These are phyloP conservation scores for Zapornia atra DNA, from an alignment of 2,113 vertebrate species.

Conservation along the genomic window DNA sequence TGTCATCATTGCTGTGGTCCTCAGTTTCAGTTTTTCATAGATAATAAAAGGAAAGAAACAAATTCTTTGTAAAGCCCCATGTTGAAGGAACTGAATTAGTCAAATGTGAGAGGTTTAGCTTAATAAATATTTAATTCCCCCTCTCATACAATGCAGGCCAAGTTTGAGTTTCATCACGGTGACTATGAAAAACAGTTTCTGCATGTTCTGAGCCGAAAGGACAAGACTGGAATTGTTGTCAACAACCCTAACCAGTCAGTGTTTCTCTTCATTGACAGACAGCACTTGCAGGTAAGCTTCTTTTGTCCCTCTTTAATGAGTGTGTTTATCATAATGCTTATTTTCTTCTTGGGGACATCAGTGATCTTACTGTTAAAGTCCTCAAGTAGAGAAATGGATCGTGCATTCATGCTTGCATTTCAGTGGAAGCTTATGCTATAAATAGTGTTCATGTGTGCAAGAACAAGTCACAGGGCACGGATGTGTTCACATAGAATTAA, in stretches of 20 bases:
- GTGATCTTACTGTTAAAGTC: background rate
- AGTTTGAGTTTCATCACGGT: constrained; percentile 99
- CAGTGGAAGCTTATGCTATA: background rate
- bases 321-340: background rate
- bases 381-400: background rate
- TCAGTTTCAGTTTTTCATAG: background rate
- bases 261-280: constrained; percentile 98
- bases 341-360: background rate
- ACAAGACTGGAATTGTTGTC: constrained; percentile 97
- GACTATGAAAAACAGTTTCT: constrained; percentile 99
- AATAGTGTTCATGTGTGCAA: background rate
- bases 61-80: background rate
- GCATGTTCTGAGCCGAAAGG: constrained; percentile 96
- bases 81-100: background rate
- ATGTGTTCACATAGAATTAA: background rate
- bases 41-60: background rate
- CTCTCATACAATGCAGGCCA: constrained; percentile 81
- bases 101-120: background rate
- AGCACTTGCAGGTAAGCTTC: constrained; percentile 92
- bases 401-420: background rate
- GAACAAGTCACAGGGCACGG: background rate
- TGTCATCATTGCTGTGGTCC: rapidly evolving
- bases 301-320: background rate
- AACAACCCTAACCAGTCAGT: constrained; percentile 94
- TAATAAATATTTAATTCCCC: background rate